Base-by-base conservation (phyloP, 2,113 vertebrate species). In the Charadrius vociferus region DNA sequence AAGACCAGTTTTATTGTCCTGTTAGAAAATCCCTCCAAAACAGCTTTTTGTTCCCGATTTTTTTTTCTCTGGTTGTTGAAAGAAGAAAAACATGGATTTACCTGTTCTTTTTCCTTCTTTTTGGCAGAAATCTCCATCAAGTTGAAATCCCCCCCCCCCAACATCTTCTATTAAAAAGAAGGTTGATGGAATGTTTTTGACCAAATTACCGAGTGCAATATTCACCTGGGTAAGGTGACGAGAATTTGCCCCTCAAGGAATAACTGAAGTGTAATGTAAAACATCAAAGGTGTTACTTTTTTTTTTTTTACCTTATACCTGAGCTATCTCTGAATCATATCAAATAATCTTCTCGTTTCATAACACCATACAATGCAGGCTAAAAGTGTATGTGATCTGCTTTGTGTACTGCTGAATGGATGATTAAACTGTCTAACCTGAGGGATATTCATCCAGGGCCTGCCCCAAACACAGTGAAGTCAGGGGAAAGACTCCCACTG, bases 251-350 rank as follows among this genome's bases (percentile, higher is more conserved):
- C 96, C 96, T 97, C 91, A 91, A 97, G 97, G 96, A 97, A 97
- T 95, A 97, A 95, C 94, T 95, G 94, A 97, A 95, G 89, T 96
- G 67, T 88, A 93, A 95, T 93, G 94, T 88, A 83, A 90, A 91
- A 97, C 95, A 97, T 97, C 96, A 97, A 97, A 96, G 97, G 62
- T 94, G 65, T 37, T 81, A 7, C 86, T 81, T 62, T 78, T 41
- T 39, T 62, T 62, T 49, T 87, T 89, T 89, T 72, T 37, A 66
- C 87, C 66, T 91, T 97, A 93, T 97, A 96, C 91, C 29, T 95
- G 86, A 94, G 91, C 95, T 97, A 97, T 96, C 97, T 97, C 96
- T 97, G 96, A 97, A 97, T 97, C 95, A 91, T 96, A 97, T 97
- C 94, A 97, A 97, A 97, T 95, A 97, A 97, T 97, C 97, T 96